These are phyloP conservation scores for Balaenoptera acutorostrata DNA, from an alignment of 2,113 vertebrate genomes.

Conservation along the genomic window DNA sequence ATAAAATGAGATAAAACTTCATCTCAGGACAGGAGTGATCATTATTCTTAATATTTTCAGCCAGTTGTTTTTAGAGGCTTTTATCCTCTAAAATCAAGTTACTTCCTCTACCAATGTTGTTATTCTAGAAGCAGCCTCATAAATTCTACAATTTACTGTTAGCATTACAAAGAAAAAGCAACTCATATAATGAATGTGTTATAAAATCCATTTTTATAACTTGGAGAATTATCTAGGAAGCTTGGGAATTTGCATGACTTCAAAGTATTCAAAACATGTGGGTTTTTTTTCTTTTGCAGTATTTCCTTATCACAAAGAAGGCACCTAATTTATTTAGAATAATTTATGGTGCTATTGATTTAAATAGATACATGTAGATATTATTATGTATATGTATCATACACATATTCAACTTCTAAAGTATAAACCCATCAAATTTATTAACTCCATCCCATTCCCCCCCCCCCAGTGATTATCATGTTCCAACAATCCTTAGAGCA, in stretches of 20 bases:
- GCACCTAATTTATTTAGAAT: neutral
- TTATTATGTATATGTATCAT: neutral
- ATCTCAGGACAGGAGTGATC: conserved; percentile 31
- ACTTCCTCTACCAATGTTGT: conserved; percentile 25
- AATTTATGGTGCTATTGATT: neutral
- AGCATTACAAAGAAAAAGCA: conserved; percentile 48
- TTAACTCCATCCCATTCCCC: neutral
- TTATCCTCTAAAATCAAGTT: conserved; percentile 62
- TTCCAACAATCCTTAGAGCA: neutral
- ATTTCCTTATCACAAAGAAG: neutral
- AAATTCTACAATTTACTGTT: conserved; percentile 58
- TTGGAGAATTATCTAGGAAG: conserved; percentile 41
- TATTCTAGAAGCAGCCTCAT: conserved; percentile 49
- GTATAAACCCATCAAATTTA: neutral
- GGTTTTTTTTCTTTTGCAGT: neutral
- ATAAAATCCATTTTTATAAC: conserved; percentile 30
- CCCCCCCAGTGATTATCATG: neutral
- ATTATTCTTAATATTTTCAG: conserved; percentile 54
- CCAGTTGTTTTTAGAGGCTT: conserved; percentile 44
- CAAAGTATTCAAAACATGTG: neutral
- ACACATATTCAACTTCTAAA: neutral
- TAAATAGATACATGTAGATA: neutral
- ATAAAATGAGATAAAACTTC: conserved; percentile 53
- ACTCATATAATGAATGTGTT: conserved; percentile 30
- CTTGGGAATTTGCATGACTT: neutral